These are phyloP conservation scores for Hippopotamus amphibius DNA, from an alignment of 2,113 vertebrate species.

Conservation along the genomic window DNA sequence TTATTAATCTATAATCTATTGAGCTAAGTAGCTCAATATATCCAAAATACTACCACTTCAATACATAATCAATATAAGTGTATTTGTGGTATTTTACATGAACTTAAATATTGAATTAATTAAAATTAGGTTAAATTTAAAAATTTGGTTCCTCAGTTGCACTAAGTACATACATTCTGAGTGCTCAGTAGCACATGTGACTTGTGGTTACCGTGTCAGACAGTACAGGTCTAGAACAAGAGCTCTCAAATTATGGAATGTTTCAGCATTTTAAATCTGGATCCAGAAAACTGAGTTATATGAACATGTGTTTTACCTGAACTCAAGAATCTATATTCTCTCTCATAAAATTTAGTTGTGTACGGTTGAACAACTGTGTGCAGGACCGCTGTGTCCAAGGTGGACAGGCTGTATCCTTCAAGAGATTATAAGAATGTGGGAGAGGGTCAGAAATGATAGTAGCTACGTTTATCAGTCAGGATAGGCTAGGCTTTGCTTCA, in stretches of 20 bases:
- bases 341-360: background rate
- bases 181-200: background rate
- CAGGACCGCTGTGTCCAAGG: background rate
- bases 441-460: background rate
- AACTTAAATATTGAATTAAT: background rate
- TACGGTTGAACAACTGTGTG: background rate
- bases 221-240: background rate
- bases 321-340: background rate
- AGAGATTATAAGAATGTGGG: background rate
- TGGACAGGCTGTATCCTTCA: background rate
- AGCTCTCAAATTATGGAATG: background rate
- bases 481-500: background rate
- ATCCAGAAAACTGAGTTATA: background rate
- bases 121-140: slow-evolving; percentile 20
- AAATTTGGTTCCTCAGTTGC: background rate
- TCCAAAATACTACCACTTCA: background rate
- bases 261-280: background rate
- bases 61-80: background rate
- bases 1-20: background rate
- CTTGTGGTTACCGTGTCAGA: background rate
- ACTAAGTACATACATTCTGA: background rate
- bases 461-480: background rate
- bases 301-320: background rate
- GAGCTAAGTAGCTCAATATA: background rate
- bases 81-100: background rate